Evolutionary conservation across 1,140 invertebrate species (phyloP), one percentile per base, ranked within the genome.

Genomic region (Drosophila rhopaloa): DNA sequence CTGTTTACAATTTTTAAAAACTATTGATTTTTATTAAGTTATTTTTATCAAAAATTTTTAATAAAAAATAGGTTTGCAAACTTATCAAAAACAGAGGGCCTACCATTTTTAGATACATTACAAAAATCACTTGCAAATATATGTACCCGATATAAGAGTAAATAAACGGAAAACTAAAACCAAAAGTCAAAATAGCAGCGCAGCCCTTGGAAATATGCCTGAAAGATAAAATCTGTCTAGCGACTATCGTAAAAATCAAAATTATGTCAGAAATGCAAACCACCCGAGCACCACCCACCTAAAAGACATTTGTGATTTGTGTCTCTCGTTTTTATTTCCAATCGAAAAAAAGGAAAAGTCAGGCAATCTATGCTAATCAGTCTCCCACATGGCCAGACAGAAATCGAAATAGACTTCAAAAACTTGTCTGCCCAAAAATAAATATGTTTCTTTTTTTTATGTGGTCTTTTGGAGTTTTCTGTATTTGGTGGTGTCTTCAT

Each of bases 401-500:
- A 61, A 9, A 61, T 14, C 48, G 48, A 51, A 51, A 51, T n/a
- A 43, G 47, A 61, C 29, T 7, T 8, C 43, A 38, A 48, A 24
- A 65, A 88, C 72, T 74, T 48, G 84, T 84, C 77, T 84, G 51
- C 35, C 84, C 84, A 88, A 88, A 88, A 89, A 88, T 89, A 84
- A 80, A 84, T 58, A 35, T 76, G 48, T 67, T 51, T 51, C 24
- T 38, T 47, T 54, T 54, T 46, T 73, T 47, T 37, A 32, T 16
- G 54, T 57, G 37, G 46, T 41, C 24, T 65, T 40, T 50, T 32
- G 59, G 46, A 54, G 48, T 54, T 44, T 24, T 35, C 57, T 79
- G 35, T 71, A 59, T 79, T 78, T 79, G 76, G 76, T 58, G 63
- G 76, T 72, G 84, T 83, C 76, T 89, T 86, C 67, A 84, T 86